Conservation (phyloP, 2,888 invertebrate species). For the Euplexia lucipara region DNA sequence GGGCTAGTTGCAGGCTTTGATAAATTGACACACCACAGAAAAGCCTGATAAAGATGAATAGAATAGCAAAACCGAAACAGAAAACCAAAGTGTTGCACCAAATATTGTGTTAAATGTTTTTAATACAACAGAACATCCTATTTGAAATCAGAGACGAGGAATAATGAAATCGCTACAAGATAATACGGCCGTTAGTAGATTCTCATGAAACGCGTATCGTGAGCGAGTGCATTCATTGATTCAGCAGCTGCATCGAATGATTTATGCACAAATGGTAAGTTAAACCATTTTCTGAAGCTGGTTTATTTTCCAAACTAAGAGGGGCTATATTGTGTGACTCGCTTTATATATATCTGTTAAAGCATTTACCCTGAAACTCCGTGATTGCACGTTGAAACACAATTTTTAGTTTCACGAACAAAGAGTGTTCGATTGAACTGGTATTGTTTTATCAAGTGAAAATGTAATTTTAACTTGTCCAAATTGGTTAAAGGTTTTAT, state of each 20-base stretch:
- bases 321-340: not conserved
- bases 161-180: conserved; percentile 2
- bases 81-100: not conserved
- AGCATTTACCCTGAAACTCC: not conserved
- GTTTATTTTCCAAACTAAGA: not conserved
- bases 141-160: not conserved
- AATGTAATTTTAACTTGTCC: not conserved
- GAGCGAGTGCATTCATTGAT: not conserved
- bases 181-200: not conserved
- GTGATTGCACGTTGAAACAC: not conserved
- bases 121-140: not conserved
- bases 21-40: too few species aligned
- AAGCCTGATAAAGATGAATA: too few species aligned
- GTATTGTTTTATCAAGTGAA: conserved; percentile 4
- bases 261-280: not conserved
- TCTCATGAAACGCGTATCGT: conserved; percentile 3
- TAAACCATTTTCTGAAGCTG: not conserved
- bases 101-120: not conserved
- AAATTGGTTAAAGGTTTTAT: conserved; percentile 13
- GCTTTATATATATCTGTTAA: not conserved
- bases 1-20: too few species aligned
- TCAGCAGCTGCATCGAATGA: conserved; percentile 7
- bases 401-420: conserved; percentile 1
- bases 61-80: too few species aligned
- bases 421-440: conserved; percentile 1